These are phyloP conservation scores for Bryconaethiops microstoma DNA, from an alignment of 2,797 vertebrate species.

Conservation along the genomic window DNA sequence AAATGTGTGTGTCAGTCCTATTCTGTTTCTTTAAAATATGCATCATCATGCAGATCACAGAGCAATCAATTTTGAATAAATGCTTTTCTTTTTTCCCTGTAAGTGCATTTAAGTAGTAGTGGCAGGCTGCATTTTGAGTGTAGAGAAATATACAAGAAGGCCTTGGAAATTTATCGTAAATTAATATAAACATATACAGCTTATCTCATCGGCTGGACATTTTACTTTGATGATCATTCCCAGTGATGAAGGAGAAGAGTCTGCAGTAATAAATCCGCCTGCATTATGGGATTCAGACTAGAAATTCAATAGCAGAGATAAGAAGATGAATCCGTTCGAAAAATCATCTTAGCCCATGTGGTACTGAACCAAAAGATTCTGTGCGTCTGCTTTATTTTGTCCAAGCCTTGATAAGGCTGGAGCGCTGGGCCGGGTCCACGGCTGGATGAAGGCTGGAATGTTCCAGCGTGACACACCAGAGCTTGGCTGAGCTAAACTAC, in stretches of 20 bases:
- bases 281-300: neutral
- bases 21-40: no score
- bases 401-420: neutral
- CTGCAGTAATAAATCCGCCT: neutral
- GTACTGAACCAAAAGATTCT: constrained; percentile 2
- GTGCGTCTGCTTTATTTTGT: neutral
- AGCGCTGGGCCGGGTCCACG: neutral
- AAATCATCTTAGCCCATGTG: neutral
- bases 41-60: no score
- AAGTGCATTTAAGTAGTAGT: no score
- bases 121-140: neutral
- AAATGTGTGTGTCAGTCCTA: no score
- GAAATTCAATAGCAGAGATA: neutral
- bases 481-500: neutral
- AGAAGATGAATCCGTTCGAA: neutral
- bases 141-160: neutral
- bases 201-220: neutral
- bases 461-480: constrained; percentile 7
- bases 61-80: no score
- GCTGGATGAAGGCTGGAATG: constrained; percentile 8
- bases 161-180: neutral
- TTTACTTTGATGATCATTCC: neutral
- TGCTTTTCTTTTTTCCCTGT: no score
- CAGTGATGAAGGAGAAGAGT: neutral
- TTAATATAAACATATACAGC: neutral